Conservation (phyloP, 2,888 invertebrate species). For the Heliconius charithonia region DNA sequence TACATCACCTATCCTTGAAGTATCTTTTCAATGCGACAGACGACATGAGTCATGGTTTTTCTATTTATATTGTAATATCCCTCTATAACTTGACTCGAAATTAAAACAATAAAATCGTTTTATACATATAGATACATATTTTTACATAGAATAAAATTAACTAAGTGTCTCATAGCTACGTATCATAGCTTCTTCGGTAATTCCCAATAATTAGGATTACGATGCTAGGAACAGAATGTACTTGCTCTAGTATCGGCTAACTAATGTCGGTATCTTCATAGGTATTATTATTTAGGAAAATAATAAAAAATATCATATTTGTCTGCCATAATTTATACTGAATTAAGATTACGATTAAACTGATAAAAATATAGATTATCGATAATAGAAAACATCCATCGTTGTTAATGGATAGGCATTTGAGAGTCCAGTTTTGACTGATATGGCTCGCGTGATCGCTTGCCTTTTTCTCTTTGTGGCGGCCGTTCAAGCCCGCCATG, state of each 20-base stretch:
- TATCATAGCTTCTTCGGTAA: no score
- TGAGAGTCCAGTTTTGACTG: slow-evolving; percentile 47
- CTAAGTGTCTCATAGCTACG: no score
- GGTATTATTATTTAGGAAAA: background rate
- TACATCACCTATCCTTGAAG: slow-evolving; percentile 3
- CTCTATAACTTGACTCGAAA: background rate
- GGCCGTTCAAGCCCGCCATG: slow-evolving; percentile 64
- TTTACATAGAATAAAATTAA: background rate
- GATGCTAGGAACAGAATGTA: background rate
- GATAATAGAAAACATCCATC: slow-evolving; percentile 14
- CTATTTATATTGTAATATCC: background rate
- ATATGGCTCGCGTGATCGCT: slow-evolving; percentile 61
- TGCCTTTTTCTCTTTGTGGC: slow-evolving; percentile 58
- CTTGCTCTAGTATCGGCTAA: background rate
- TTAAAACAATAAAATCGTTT: background rate
- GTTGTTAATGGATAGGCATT: slow-evolving; percentile 35
- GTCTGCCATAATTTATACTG: slow-evolving; percentile 9
- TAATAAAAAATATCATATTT: slow-evolving; percentile 1
- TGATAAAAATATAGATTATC: slow-evolving; percentile 28
- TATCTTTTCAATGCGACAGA: background rate
- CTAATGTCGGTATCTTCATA: background rate
- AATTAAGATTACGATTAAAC: slow-evolving; percentile 42
- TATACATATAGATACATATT: background rate
- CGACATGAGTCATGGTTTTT: background rate
- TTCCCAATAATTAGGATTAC: background rate